Base-by-base conservation (phyloP, 2,797 vertebrate genomes). In the Glossophaga mutica region DNA sequence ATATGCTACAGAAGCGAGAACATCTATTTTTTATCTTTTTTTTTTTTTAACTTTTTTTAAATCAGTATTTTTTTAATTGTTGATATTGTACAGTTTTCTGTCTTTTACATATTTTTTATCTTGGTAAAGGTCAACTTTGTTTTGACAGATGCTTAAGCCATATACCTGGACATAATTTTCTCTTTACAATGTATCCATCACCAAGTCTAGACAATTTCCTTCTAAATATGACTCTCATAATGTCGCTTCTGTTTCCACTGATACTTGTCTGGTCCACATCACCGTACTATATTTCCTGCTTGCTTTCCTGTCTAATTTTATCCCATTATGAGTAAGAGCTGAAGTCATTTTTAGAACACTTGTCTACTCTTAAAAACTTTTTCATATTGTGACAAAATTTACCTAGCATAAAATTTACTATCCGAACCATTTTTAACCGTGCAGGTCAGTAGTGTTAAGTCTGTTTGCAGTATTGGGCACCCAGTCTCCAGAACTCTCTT, bases 1-100 rank as follows among this genome's bases (percentile, higher is more conserved):
- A 29, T 26, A 9, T 26, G 55, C 24, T 29, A 29, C 57, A 26
- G 57, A 59, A 59, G 4, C 10, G 24, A 59, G 57, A 87, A 12
- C 34, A 14, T 96, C 8, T 71, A 1, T 59, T 94, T 68, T 19
- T 93, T 26, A 22, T 81, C 39, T 52, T 92, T n/a, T n/a, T n/a
- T n/a, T n/a, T n/a, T n/a, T n/a, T n/a, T n/a, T n/a, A n/a, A n/a
- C n/a, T n/a, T n/a, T n/a, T n/a, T n/a, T n/a, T n/a, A n/a, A n/a
- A n/a, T n/a, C n/a, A n/a, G n/a, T n/a, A n/a, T n/a, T n/a, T n/a
- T n/a, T n/a, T n/a, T n/a, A n/a, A n/a, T n/a, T n/a, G n/a, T n/a
- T n/a, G n/a, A n/a, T n/a, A n/a, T n/a, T n/a, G n/a, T n/a, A n/a
- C n/a, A n/a, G n/a, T n/a, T n/a, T n/a, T n/a, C n/a, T n/a, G n/a